phyloP scores from a whole-genome alignment of 1,140 invertebrate genomes.

The Halictus rubicundus region DNA sequence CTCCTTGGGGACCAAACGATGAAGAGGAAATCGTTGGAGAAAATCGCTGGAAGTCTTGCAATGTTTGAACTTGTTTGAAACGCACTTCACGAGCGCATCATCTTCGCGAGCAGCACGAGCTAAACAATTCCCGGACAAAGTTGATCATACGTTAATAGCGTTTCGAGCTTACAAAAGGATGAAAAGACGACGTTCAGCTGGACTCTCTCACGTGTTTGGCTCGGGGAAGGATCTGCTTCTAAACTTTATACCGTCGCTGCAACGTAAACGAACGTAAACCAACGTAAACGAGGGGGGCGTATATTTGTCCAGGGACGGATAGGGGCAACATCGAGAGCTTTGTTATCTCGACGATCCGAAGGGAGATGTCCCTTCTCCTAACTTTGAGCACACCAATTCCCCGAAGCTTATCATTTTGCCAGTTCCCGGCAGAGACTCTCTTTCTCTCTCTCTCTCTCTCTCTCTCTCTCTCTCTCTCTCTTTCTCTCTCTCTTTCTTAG shows the following conservation, averaged over 20 bases:
- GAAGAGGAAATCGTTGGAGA: no score
- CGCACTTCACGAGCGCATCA: no score
- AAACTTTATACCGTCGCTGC: not conserved
- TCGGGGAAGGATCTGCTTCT: conserved; percentile 1
- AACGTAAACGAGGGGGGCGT: not conserved
- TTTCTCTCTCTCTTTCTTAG: not conserved
- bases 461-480: no score
- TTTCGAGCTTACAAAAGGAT: not conserved
- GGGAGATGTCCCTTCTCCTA: not conserved
- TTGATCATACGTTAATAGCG: not conserved
- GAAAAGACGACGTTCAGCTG: not conserved
- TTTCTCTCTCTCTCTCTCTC: not conserved
- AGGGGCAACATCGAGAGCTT: not conserved
- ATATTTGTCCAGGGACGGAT: not conserved
- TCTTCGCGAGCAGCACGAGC: no score
- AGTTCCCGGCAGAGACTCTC: not conserved
- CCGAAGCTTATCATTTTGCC: no score
- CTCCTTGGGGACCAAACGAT: no score
- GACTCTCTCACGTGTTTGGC: not conserved
- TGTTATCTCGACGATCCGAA: not conserved
- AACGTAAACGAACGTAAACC: no score
- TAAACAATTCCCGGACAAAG: not conserved
- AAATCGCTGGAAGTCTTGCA: no score
- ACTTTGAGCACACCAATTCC: not conserved
- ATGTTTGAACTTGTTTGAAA: no score